phyloP scores from a whole-genome alignment of 2,797 vertebrate genomes.

The Spondyliosoma cantharus region DNA sequence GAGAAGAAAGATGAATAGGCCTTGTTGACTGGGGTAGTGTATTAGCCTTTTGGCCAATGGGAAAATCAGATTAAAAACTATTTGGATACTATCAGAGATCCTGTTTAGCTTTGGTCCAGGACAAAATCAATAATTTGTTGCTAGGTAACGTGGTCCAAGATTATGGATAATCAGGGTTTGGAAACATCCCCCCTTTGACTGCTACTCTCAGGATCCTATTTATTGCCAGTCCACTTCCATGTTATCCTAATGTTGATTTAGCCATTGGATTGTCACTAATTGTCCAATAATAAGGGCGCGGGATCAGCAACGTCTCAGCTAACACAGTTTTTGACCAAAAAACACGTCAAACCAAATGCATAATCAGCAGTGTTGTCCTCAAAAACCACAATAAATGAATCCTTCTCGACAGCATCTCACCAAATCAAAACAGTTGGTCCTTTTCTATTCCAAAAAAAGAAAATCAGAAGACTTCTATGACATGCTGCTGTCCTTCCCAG shows the following conservation, averaged over 20 bases:
- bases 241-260: constrained; percentile 71
- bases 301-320: constrained; percentile 73
- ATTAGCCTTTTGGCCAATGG: constrained; percentile 73
- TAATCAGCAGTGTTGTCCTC: constrained; percentile 54
- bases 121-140: constrained; percentile 82
- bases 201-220: constrained; percentile 92
- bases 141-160: constrained; percentile 80
- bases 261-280: constrained; percentile 72
- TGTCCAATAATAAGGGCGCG: constrained; percentile 75
- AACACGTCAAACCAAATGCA: constrained; percentile 75
- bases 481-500: constrained; percentile 56
- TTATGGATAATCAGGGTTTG: constrained; percentile 84
- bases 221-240: constrained; percentile 86
- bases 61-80: constrained; percentile 72
- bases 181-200: constrained; percentile 77
- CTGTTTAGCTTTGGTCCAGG: constrained; percentile 82
- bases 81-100: constrained; percentile 77
- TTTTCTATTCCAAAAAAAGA: constrained; percentile 7
- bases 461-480: constrained; percentile 20
- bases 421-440: constrained; percentile 64
- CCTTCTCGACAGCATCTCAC: constrained; percentile 68
- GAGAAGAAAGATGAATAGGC: constrained; percentile 73
- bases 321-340: constrained; percentile 82
- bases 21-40: constrained; percentile 72
- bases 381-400: constrained; percentile 43